Percentiles rank a stretch among this genome's conserved stretches.
Evolutionary conservation across 2,113 vertebrate species (phyloP).

Genomic region (Malurus elegans): DNA sequence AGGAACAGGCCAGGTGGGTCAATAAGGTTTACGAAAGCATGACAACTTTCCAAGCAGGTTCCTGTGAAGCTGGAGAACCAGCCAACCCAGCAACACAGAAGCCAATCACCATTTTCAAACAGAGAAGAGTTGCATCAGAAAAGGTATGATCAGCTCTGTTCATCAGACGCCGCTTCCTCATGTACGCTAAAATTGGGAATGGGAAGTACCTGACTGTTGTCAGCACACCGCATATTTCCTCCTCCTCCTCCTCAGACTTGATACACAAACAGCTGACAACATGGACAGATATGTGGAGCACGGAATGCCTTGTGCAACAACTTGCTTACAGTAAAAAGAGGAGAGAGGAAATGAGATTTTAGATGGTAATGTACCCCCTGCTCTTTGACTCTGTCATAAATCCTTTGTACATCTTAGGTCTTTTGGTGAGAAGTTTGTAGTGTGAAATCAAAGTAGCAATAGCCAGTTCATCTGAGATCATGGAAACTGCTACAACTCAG

Average conservation of each 20-base stretch:
- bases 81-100: slow-evolving; percentile 42
- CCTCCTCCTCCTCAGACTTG: slow-evolving; percentile 28
- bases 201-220: slow-evolving; percentile 8
- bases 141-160: background rate
- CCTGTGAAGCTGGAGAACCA: slow-evolving; percentile 44
- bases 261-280: slow-evolving; percentile 44
- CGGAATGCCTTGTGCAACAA: slow-evolving; percentile 29
- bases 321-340: background rate
- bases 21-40: background rate
- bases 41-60: slow-evolving; percentile 54
- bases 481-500: background rate
- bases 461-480: background rate
- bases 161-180: slow-evolving; percentile 18
- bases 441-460: background rate
- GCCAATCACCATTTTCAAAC: background rate
- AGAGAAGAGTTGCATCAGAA: slow-evolving; percentile 41
- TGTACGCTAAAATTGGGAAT: background rate
- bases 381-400: background rate
- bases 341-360: background rate
- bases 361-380: background rate
- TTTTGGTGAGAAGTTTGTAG: background rate
- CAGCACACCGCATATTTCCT: slow-evolving; percentile 10
- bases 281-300: slow-evolving; percentile 14
- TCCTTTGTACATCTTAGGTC: background rate
- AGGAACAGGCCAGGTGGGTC: slow-evolving; percentile 30